Conservation (phyloP, 2,113 vertebrate species). For the Steatornis caripensis region DNA sequence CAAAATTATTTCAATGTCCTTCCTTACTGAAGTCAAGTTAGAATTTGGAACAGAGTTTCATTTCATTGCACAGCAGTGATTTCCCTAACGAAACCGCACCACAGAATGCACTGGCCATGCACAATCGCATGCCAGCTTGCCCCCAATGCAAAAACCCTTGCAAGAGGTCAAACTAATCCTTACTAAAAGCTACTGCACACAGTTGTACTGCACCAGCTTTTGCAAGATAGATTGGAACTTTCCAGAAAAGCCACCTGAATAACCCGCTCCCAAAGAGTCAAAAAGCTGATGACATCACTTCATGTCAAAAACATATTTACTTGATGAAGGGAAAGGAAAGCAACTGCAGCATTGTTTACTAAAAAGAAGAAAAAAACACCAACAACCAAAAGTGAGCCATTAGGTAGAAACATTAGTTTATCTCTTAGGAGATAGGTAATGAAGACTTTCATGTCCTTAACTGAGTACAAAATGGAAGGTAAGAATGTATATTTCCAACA, state of each 20-base stretch:
- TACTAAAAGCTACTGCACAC: neutral
- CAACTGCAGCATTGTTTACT: neutral
- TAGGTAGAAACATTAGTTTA: neutral
- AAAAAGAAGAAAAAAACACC: neutral
- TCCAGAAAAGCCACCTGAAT: neutral
- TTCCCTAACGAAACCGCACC: neutral
- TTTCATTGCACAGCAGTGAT: neutral
- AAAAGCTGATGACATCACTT: neutral
- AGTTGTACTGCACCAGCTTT: neutral
- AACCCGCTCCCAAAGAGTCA: neutral
- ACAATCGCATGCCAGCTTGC: neutral
- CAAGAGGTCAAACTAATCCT: neutral
- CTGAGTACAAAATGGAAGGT: neutral
- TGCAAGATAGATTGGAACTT: neutral
- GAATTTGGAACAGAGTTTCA: neutral
- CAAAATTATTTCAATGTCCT: neutral
- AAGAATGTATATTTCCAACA: neutral
- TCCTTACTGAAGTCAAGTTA: neutral
- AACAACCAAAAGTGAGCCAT: neutral
- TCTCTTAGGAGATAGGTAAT: neutral
- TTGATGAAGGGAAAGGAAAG: neutral
- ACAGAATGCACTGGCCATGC: accelerated
- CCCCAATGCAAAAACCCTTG: neutral
- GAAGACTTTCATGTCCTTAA: neutral
- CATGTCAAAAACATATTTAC: neutral